phyloP scores from a whole-genome alignment of 2,113 vertebrate species.

The Barnardius zonarius region DNA sequence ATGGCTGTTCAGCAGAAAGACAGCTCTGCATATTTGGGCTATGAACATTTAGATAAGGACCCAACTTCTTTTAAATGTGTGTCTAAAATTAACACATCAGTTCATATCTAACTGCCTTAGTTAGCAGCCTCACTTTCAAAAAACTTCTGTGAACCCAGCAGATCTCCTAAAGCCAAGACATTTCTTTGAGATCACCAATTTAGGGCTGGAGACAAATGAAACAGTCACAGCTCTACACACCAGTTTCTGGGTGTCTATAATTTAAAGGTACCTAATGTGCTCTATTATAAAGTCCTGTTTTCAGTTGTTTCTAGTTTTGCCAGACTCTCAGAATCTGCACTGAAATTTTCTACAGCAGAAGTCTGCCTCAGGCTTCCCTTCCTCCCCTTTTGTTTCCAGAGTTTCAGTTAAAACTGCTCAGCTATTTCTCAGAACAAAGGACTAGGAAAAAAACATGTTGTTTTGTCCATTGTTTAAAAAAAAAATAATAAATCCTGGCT shows the following conservation, averaged over 20 bases:
- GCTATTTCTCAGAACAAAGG: slow-evolving; percentile 53
- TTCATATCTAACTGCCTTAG: neutral
- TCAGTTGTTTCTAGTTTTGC: slow-evolving; percentile 34
- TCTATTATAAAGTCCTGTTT: slow-evolving; percentile 33
- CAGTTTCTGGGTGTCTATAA: neutral
- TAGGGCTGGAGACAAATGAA: neutral
- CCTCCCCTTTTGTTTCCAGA: slow-evolving; percentile 38
- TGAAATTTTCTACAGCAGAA: slow-evolving; percentile 52
- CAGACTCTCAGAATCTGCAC: neutral
- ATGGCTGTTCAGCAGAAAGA: neutral
- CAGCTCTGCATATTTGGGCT: neutral
- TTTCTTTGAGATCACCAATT: neutral
- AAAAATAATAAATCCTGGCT: neutral
- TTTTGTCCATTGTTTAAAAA: slow-evolving; percentile 22
- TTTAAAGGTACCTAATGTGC: slow-evolving; percentile 1
- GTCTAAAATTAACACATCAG: neutral
- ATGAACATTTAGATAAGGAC: too few relatives aligned
- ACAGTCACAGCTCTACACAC: neutral
- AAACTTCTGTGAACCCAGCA: neutral
- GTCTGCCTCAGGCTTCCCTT: slow-evolving; percentile 59
- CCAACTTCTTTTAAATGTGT: neutral
- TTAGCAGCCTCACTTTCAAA: neutral
- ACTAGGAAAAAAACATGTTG: slow-evolving; percentile 35
- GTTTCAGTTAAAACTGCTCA: slow-evolving; percentile 58
- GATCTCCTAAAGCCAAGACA: neutral